These are phyloP conservation scores for Limnephilus marmoratus DNA, from an alignment of 2,888 invertebrate genomes.

Conservation along the genomic window DNA sequence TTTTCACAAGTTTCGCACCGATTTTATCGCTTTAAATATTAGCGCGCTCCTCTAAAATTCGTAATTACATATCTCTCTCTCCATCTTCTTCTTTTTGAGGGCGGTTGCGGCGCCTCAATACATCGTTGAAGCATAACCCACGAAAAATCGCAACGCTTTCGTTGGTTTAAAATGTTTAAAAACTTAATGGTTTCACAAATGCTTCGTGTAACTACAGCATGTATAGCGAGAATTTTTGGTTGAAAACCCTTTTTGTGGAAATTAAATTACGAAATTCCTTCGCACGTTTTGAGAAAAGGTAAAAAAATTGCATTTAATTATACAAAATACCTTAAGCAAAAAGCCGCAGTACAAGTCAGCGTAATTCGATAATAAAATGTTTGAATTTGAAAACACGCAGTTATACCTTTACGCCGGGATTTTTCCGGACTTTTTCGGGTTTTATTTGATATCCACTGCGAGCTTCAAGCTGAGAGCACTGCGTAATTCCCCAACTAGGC, in stretches of 20 bases:
- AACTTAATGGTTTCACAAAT: background rate
- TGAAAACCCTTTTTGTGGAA: background rate
- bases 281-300: background rate
- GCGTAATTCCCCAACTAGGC: slow-evolving; percentile 42
- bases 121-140: too few relatives aligned
- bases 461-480: slow-evolving; percentile 3
- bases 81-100: too few relatives aligned
- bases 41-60: too few relatives aligned
- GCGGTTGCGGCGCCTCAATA: too few relatives aligned
- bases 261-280: background rate
- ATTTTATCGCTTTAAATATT: too few relatives aligned
- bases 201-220: background rate
- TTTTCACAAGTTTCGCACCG: too few relatives aligned
- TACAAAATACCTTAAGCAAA: background rate
- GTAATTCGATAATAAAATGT: background rate
- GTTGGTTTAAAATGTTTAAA: too few relatives aligned
- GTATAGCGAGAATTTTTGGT: background rate
- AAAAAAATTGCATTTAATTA: background rate
- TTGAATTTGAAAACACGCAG: background rate
- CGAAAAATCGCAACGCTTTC: background rate
- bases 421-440: slow-evolving; percentile 20
- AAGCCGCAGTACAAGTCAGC: background rate
- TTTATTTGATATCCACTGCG: slow-evolving; percentile 42
- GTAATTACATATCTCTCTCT: too few relatives aligned
- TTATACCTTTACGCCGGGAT: slow-evolving; percentile 21